phyloP scores from a whole-genome alignment of 2,888 invertebrate genomes.

The Litoditis marina region DNA sequence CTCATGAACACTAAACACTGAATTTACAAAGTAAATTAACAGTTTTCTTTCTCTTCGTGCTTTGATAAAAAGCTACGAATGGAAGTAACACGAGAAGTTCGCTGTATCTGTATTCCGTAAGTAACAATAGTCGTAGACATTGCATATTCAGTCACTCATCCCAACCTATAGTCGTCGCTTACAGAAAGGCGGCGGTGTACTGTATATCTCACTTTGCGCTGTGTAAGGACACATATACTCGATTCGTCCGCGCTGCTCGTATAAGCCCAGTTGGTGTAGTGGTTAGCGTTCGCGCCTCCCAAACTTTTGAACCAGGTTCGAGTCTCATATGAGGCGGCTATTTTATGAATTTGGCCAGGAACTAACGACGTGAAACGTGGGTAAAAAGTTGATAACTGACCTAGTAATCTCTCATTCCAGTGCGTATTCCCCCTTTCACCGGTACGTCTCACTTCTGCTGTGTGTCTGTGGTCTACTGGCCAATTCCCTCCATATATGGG shows the following conservation, averaged over 20 bases:
- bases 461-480: conserved; percentile 45
- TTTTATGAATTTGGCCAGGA: background rate
- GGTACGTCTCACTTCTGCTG: conserved; percentile 40
- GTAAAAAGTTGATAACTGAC: background rate
- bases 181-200: too few relatives aligned
- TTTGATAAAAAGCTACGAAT: background rate
- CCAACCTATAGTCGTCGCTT: too few relatives aligned
- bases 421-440: conserved; percentile 42
- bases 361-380: background rate
- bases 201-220: too few relatives aligned
- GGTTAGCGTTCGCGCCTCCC: too few relatives aligned
- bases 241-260: too few relatives aligned
- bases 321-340: too few relatives aligned
- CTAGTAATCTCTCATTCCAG: conserved; percentile 27
- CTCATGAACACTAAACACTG: too few relatives aligned
- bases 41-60: background rate
- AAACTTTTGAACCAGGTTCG: too few relatives aligned
- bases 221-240: too few relatives aligned
- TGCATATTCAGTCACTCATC: too few relatives aligned
- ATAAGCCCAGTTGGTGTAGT: background rate
- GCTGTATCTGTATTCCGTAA: background rate
- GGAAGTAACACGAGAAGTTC: too few relatives aligned
- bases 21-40: background rate
- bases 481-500: conserved; percentile 45
- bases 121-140: too few relatives aligned